Conservation (phyloP, 1,140 invertebrate species). For the Heliconius hermathena region DNA sequence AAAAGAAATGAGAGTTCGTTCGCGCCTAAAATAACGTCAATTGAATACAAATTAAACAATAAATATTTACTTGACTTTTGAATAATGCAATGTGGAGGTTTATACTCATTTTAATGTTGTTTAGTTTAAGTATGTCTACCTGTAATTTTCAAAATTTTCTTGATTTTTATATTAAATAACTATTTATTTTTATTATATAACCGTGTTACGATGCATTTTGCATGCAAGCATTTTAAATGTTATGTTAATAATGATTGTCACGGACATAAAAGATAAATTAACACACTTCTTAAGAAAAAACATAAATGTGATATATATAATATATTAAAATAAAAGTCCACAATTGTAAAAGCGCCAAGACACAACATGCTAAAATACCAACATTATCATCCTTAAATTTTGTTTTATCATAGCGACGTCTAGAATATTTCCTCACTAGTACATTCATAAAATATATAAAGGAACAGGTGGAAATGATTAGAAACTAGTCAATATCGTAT, state of each 20-base stretch:
- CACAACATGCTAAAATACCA: neutral
- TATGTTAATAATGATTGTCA: neutral
- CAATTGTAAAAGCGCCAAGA: too few relatives aligned
- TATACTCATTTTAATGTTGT: neutral
- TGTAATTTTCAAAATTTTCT: neutral
- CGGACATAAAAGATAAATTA: too few relatives aligned
- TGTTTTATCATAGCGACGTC: conserved; percentile 5
- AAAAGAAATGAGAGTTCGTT: conserved; percentile 71
- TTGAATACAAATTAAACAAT: conserved; percentile 59
- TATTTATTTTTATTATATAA: too few relatives aligned
- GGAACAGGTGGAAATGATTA: conserved; percentile 34
- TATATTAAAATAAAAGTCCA: too few relatives aligned
- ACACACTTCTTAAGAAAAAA: too few relatives aligned
- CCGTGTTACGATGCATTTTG: neutral
- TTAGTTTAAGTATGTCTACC: neutral
- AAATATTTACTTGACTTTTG: conserved; percentile 40
- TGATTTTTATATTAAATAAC: too few relatives aligned
- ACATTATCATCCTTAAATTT: conserved; percentile 6
- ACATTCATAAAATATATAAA: conserved; percentile 26
- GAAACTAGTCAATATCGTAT: conserved; percentile 28
- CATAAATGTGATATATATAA: too few relatives aligned
- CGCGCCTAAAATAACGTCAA: conserved; percentile 66
- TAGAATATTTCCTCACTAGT: conserved; percentile 5
- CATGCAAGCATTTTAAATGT: neutral
- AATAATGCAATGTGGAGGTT: neutral